phyloP scores from a whole-genome alignment of 2,113 vertebrate genomes.

The Corythornis vintsioides region DNA sequence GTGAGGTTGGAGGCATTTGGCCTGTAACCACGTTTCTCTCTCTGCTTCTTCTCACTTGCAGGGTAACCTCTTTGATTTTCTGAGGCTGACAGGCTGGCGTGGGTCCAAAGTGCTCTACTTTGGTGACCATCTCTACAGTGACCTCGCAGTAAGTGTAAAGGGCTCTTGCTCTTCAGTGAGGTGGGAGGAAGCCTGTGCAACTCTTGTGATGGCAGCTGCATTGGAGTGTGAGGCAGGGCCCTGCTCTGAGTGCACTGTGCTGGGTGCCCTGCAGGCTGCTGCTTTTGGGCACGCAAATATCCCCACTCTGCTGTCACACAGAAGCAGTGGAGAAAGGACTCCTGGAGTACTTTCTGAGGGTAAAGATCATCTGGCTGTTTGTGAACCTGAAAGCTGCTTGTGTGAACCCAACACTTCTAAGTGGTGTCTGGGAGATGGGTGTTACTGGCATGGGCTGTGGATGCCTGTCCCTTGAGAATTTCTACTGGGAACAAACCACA shows the following conservation, averaged over 20 bases:
- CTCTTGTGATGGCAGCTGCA: not conserved
- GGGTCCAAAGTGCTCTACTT: conserved; percentile 97
- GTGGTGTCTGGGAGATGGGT: not conserved
- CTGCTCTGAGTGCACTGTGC: not conserved
- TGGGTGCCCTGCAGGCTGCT: not conserved
- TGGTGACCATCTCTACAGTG: conserved; percentile 96
- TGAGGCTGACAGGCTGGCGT: conserved; percentile 91
- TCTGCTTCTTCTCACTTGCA: conserved; percentile 42
- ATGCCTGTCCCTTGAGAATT: not conserved
- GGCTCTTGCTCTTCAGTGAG: not conserved
- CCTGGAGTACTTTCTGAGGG: not conserved
- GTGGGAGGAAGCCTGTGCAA: accelerated
- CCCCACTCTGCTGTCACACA: not conserved
- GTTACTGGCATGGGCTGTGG: not conserved
- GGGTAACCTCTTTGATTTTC: conserved; percentile 95
- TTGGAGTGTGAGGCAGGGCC: not conserved
- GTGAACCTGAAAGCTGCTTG: not conserved
- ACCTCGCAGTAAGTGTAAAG: conserved; percentile 86
- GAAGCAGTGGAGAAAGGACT: not conserved
- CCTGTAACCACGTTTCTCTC: not conserved
- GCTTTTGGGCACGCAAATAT: not conserved
- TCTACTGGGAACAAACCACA: not conserved
- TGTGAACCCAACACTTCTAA: not conserved
- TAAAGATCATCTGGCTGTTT: not conserved
- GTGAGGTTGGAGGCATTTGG: not conserved